Conservation (phyloP, 2,113 vertebrate species). For the Gavia stellata region DNA sequence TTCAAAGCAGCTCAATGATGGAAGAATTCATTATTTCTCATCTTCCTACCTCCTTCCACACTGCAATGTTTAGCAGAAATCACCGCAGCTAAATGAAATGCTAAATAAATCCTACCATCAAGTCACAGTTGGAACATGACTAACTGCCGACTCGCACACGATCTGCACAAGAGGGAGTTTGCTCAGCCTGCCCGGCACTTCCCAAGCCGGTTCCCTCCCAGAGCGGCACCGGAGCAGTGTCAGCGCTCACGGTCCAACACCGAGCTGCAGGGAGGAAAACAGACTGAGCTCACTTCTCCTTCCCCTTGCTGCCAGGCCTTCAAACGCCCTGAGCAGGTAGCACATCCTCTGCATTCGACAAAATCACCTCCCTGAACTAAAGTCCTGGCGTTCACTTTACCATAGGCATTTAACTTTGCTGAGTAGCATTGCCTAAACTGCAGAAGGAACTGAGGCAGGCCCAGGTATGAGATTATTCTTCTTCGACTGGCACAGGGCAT, state of each 20-base stretch:
- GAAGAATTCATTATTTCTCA: not conserved
- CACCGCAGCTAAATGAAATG: not conserved
- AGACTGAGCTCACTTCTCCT: not conserved
- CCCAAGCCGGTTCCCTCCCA: not conserved
- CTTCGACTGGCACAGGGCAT: not conserved
- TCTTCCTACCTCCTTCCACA: not conserved
- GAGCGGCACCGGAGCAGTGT: not conserved
- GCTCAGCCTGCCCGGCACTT: not conserved
- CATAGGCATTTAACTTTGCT: not conserved
- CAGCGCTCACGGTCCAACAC: rapidly evolving
- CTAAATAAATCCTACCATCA: not conserved
- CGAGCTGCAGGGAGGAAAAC: rapidly evolving
- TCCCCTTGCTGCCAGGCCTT: not conserved
- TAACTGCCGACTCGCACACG: rapidly evolving
- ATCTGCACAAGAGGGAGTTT: not conserved
- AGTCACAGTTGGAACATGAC: rapidly evolving
- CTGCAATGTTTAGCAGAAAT: not conserved
- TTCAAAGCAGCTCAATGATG: not conserved
- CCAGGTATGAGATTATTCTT: rapidly evolving
- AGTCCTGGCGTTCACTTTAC: rapidly evolving
- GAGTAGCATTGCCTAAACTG: not conserved
- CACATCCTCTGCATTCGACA: not conserved
- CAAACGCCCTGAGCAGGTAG: not conserved
- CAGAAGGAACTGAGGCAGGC: not conserved
- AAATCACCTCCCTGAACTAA: not conserved